phyloP scores from a whole-genome alignment of 2,113 vertebrate genomes.

The Pachycephala philippinensis region DNA sequence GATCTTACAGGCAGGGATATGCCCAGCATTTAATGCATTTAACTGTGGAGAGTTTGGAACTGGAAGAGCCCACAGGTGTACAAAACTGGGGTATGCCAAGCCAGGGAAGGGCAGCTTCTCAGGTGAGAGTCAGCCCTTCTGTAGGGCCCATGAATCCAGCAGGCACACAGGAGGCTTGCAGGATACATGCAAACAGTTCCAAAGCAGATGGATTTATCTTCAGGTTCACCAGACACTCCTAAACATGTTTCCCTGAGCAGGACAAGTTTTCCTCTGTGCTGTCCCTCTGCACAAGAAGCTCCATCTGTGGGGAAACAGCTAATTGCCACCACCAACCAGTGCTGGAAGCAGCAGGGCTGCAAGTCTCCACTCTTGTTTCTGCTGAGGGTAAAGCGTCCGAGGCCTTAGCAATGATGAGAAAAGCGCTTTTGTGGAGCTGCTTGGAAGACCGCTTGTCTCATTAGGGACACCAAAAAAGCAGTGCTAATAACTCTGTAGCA shows the following conservation, averaged over 20 bases:
- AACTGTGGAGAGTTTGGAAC: not conserved
- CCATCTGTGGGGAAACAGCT: slow-evolving; percentile 15
- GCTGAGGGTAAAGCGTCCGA: not conserved
- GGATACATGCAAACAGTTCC: not conserved
- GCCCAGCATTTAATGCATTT: not conserved
- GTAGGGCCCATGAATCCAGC: not conserved
- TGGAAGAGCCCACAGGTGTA: not conserved
- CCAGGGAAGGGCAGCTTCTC: not conserved
- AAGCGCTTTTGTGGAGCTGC: not conserved
- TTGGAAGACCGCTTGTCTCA: not conserved
- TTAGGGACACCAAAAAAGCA: not conserved
- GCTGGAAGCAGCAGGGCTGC: not conserved
- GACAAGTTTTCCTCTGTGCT: not conserved
- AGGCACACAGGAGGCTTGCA: not conserved
- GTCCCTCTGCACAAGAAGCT: not conserved
- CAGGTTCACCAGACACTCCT: not conserved
- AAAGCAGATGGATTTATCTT: not conserved
- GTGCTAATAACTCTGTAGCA: not conserved
- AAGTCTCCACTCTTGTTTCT: not conserved
- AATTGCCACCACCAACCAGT: not conserved
- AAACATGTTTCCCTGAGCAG: not conserved
- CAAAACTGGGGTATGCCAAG: not conserved
- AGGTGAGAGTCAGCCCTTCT: not conserved
- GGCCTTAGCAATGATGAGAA: not conserved
- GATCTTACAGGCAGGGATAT: not conserved